Evolutionary conservation across 2,888 invertebrate genomes (phyloP).

Genomic region (Listrodromus nycthemerus): DNA sequence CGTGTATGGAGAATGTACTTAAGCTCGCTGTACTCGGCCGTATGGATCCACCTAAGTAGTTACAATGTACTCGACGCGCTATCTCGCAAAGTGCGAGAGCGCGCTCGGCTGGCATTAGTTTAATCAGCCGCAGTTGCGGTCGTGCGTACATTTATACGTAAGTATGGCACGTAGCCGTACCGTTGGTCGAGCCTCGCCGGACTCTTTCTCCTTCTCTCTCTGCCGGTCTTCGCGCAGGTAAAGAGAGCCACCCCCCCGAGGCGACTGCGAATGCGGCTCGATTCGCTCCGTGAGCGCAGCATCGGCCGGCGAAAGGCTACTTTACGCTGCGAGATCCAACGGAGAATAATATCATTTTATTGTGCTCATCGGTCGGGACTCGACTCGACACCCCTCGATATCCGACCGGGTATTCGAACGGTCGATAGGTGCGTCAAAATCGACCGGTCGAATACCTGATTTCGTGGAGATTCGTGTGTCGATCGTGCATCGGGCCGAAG

Average conservation of each 20-base stretch:
- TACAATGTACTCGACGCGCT: constrained; percentile 62
- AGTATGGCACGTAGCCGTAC: constrained; percentile 15
- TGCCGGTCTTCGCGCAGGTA: constrained; percentile 33
- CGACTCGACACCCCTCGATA: background rate
- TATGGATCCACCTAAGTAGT: constrained; percentile 51
- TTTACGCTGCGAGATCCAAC: background rate
- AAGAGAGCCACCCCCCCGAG: constrained; percentile 41
- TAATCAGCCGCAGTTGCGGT: constrained; percentile 68
- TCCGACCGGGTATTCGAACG: background rate
- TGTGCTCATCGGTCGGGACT: background rate
- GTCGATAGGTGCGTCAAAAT: background rate
- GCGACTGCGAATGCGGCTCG: constrained; percentile 30
- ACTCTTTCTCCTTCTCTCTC: constrained; percentile 1
- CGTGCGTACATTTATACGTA: constrained; percentile 41
- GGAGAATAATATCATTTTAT: constrained; percentile 3
- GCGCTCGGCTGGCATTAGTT: constrained; percentile 67
- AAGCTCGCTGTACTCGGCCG: constrained; percentile 24
- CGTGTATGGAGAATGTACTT: constrained; percentile 45
- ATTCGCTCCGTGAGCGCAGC: constrained; percentile 14
- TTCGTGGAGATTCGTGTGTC: background rate
- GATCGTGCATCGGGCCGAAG: background rate
- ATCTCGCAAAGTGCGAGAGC: constrained; percentile 63
- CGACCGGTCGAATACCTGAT: background rate
- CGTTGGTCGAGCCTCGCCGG: constrained; percentile 4
- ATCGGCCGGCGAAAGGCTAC: background rate